Base-by-base conservation (phyloP, 2,797 vertebrate genomes). In the Harpagifer antarcticus region DNA sequence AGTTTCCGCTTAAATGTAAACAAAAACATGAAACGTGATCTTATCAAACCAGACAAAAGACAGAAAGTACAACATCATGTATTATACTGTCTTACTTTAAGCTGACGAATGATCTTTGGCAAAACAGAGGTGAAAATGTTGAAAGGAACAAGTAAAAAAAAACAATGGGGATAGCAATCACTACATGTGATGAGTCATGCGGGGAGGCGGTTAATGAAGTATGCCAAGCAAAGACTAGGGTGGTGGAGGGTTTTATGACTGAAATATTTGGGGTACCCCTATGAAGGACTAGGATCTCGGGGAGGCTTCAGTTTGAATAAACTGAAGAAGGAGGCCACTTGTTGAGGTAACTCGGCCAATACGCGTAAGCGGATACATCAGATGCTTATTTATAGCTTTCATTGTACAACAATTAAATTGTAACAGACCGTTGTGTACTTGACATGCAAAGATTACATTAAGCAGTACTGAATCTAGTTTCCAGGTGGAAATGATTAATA, bases 331-430 rank as follows among this genome's bases (percentile, higher is more conserved):
- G 94, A 96, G 76, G 96, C 93, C 90, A 99, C 95, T 95, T 99
- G 98, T 87, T 98, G 96, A 76, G 98, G 98, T 86, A 99, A 93
- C 91, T 99, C 98, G 10, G 98, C 98, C 93, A 99, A 91, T 77
- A 99, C 97, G 72, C n/a, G n/a, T n/a, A n/a, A n/a, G n/a, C n/a
- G n/a, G n/a, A n/a, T n/a, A n/a, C n/a, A 59, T 44, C 43, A 58
- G 2, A 59, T 45, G 66, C 2, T 37, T 4, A 15, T 48, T 49
- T 47, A 45, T 23, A 74, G 54, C 47, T 17, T 40, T 45, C 19
- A 70, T n/a, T 45, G 55, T 31, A 63, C 10, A 58, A 43, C 1
- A 68, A 43, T 37, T 20, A 15, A 8, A 59, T 37, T 16, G 54
- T 11, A 81, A 57, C 2, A 13, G 7, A 73, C 42, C 67, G 33